Percentiles rank a stretch among this genome's conserved stretches.
These are phyloP conservation scores for Pollenia labialis DNA, from an alignment of 2,888 invertebrate species.

Conservation along the genomic window DNA sequence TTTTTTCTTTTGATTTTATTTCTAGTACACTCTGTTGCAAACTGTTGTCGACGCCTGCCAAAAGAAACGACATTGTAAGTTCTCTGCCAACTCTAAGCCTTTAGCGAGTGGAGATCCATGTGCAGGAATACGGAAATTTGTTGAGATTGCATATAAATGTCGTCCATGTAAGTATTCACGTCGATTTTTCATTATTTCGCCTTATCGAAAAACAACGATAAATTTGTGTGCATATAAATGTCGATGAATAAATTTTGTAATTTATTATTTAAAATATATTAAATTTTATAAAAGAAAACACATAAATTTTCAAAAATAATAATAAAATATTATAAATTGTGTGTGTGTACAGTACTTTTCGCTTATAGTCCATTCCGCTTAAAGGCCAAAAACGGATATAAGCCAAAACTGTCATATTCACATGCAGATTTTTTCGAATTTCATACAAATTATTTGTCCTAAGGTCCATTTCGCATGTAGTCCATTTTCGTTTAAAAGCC, in stretches of 20 bases:
- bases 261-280: no score
- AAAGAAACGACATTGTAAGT: slow-evolving; percentile 95
- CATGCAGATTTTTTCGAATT: no score
- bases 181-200: background rate
- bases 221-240: background rate
- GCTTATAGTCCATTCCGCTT: no score
- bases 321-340: no score
- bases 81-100: slow-evolving; percentile 94
- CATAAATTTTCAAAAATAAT: no score
- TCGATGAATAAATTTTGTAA: background rate
- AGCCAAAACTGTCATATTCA: no score
- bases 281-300: no score
- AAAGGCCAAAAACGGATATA: no score
- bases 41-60: slow-evolving; percentile 97
- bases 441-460: no score
- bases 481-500: no score
- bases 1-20: slow-evolving; percentile 47
- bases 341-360: no score
- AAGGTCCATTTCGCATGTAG: no score
- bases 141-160: slow-evolving; percentile 98
- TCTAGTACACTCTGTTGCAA: slow-evolving; percentile 95
- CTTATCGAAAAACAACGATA: slow-evolving; percentile 28
- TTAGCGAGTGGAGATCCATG: slow-evolving; percentile 94
- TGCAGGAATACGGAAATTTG: slow-evolving; percentile 95
- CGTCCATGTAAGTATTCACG: slow-evolving; percentile 93